A percentile compares a stretch with the other conserved stretches of the same genome.
Evolutionary conservation across 2,797 vertebrate species (phyloP).

Genomic region (Melanotaenia boesemani): DNA sequence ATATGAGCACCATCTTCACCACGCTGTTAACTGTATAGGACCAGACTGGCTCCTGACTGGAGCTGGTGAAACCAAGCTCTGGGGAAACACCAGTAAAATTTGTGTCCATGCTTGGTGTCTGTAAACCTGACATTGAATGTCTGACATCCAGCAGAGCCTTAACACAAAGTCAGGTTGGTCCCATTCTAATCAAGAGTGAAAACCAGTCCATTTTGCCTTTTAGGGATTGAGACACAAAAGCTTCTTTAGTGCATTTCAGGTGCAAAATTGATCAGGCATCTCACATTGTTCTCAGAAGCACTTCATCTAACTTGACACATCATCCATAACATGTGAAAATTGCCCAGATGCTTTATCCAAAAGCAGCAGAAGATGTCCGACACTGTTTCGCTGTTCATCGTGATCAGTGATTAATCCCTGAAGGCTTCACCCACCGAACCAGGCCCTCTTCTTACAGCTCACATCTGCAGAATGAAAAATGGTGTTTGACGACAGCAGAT

Average conservation of each 20-base stretch:
- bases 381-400: slow-evolving; percentile 36
- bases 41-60: slow-evolving; percentile 31
- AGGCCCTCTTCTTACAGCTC: slow-evolving; percentile 53
- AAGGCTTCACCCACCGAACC: slow-evolving; percentile 36
- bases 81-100: slow-evolving; percentile 73
- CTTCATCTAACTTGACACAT: slow-evolving; percentile 22
- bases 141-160: slow-evolving; percentile 36
- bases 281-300: slow-evolving; percentile 19
- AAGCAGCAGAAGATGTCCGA: slow-evolving; percentile 13
- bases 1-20: slow-evolving; percentile 85
- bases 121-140: slow-evolving; percentile 72
- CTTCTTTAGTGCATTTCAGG: slow-evolving; percentile 20
- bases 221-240: background rate
- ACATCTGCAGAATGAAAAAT: slow-evolving; percentile 58
- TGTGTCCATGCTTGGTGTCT: slow-evolving; percentile 48
- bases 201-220: slow-evolving; percentile 22
- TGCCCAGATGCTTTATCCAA: slow-evolving; percentile 20
- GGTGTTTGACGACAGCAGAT: slow-evolving; percentile 27
- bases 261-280: slow-evolving; percentile 20
- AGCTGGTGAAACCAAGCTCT: slow-evolving; percentile 53
- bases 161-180: slow-evolving; percentile 48
- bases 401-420: slow-evolving; percentile 51
- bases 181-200: slow-evolving; percentile 52
- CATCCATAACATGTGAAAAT: slow-evolving; percentile 28
- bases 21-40: slow-evolving; percentile 74